These are phyloP conservation scores for Leuctra nigra DNA, from an alignment of 2,888 invertebrate species.

Conservation along the genomic window DNA sequence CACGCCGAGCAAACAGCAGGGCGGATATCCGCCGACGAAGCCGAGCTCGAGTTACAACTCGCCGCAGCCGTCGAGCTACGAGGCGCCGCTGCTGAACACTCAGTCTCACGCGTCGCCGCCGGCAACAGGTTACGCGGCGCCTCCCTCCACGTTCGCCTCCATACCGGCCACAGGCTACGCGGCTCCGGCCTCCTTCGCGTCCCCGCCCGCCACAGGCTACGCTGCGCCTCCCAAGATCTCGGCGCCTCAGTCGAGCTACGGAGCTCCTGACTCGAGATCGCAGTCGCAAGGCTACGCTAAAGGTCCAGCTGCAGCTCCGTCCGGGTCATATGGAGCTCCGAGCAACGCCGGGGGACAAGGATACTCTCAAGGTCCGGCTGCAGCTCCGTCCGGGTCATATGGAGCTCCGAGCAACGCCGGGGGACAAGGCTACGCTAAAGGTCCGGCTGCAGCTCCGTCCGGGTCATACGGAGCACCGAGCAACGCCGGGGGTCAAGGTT, in stretches of 20 bases:
- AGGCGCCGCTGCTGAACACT: too few relatives aligned
- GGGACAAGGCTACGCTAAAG: neutral
- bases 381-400: neutral
- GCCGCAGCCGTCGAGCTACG: too few relatives aligned
- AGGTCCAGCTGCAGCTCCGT: constrained; percentile 1
- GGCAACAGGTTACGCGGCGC: too few relatives aligned
- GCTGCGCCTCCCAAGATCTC: constrained; percentile 31
- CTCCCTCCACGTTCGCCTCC: constrained; percentile 19
- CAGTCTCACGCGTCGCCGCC: too few relatives aligned
- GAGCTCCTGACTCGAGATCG: too few relatives aligned
- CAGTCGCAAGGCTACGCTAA: too few relatives aligned
- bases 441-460: constrained; percentile 6
- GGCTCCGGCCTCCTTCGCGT: constrained; percentile 16
- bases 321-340: constrained; percentile 5
- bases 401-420: constrained; percentile 1
- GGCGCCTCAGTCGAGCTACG: constrained; percentile 49
- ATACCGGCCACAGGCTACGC: constrained; percentile 29
- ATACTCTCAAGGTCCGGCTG: neutral
- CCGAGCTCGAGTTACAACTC: constrained; percentile 14
- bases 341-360: neutral
- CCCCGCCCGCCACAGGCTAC: constrained; percentile 27
- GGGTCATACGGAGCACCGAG: constrained; percentile 18
- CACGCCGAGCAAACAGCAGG: constrained; percentile 30
- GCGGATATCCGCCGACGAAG: constrained; percentile 24
- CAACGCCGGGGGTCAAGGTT: neutral